Base-by-base conservation (phyloP, 2,113 vertebrate species). In the Microcebus jonahi region DNA sequence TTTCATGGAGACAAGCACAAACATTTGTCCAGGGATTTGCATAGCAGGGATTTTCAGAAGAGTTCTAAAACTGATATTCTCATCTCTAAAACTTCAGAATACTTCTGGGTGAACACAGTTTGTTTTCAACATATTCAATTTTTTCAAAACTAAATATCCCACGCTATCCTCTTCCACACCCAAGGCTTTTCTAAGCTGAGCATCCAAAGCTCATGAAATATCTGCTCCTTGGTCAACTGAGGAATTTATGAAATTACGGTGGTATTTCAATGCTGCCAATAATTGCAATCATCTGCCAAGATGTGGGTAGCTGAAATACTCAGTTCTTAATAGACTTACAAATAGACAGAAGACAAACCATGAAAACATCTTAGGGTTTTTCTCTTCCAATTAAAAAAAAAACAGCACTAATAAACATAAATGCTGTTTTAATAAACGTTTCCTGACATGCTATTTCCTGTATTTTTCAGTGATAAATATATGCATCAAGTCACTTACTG, bases 341-440 rank as follows among this genome's bases (percentile, higher is more conserved):
- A 59, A 70, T 20, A 88, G 55, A 75, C 53, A 95, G 95, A 96
- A 87, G 18, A 71, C 76, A 88, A 96, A 73, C 34, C 27, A 75
- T 61, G 18, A 91, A 96, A 86, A 87, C 8, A n/a, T 39, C 87
- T 86, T 94, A 68, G 8, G 23, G 71, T 75, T 59, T 6, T 79
- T 71, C 67, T 57, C 68, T 70, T 10, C 50, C 15, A 53, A 53
- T 71, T 6, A 55, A 63, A 5, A 45, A 55, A 34, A 42, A 42
- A 83, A 6, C 10, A 94, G 4, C 84, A 86, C 45, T 76, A 89
- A 92, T 55, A 75, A 10, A 50, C 39, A 59, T 61, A 39, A 42
- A 68, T 67, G 14, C 17, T 81, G n/a, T 88, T 91, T 90, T 67
- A 96, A 94, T 96, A 95, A 96, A 91, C 91, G 55, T 81, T 96